Evolutionary conservation across 2,888 invertebrate species (phyloP), one percentile per base, ranked within the genome.

Genomic region (Anoplius nigerrimus): DNA sequence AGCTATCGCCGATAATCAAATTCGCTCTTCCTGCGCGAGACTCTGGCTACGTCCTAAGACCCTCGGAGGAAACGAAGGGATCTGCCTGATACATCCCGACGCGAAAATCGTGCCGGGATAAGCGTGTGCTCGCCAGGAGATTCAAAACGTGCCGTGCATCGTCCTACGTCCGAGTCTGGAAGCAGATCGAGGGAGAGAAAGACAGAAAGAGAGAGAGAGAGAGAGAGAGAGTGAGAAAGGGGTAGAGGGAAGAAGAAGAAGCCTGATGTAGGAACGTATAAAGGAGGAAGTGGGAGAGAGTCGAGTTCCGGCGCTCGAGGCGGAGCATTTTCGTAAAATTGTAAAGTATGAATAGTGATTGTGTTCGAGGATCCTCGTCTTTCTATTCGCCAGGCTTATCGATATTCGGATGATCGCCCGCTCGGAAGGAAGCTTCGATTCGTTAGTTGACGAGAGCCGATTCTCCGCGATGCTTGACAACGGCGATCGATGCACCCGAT

Each of bases 61-160:
- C 51, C 48, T 15, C 15, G 13, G 18, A 48, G 54, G 46, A 34
- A 24, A 53, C 53, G 22, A 22, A 34, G 53, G 22, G 20, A 21
- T 53, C 22, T 53, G 20, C 53, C n/a, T 24, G 53, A 53, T 22
- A 53, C 53, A 53, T 22, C 53, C 22, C 22, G 22, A 21, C 53
- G 34, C 34, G 34, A 34, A 34, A 34, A 55, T 55, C 55, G 55
- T 27, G 34, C 34, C 15, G n/a, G 34, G 55, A 55, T 55, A 51
- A 27, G 55, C 46, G 54, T n/a, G 18, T 55, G 13, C 34, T 18
- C 22, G 8, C 53, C 53, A 34, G 57, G 20, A 43, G 57, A 62
- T 67, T 67, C 54, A 46, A 54, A 57, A 62, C 67, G 62, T 62
- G 62, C 57, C 54, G 8, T 34, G 67, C 62, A 67, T 62, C 57